Evolutionary conservation across 1,140 invertebrate species (phyloP).

Genomic region (Papilio polyxenes): DNA sequence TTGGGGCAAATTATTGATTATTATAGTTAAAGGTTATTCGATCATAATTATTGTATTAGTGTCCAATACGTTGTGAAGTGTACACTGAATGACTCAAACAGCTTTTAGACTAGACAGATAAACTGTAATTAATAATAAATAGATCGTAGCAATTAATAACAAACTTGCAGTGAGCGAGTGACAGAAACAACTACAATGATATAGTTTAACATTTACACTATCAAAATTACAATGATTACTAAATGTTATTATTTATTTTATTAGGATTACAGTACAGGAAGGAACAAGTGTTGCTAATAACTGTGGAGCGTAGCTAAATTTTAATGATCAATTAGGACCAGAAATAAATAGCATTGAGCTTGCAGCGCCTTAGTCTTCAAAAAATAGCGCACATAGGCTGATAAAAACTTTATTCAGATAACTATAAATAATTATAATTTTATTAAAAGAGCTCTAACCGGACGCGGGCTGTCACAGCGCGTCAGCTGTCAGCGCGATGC

Average conservation of each 20-base stretch:
- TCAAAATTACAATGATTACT: background rate
- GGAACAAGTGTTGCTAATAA: no score
- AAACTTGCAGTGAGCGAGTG: background rate
- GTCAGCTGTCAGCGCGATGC: conserved; percentile 25
- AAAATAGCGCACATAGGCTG: no score
- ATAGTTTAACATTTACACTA: background rate
- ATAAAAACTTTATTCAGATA: no score
- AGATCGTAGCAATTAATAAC: background rate
- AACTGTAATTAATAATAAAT: background rate
- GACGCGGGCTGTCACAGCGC: conserved; percentile 19
- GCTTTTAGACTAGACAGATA: background rate
- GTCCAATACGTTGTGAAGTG: background rate
- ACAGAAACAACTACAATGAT: background rate
- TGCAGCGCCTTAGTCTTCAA: background rate
- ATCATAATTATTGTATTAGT: background rate
- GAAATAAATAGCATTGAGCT: no score
- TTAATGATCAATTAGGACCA: no score
- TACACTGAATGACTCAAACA: background rate
- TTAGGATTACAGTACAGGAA: background rate
- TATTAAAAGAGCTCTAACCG: background rate
- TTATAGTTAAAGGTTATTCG: background rate
- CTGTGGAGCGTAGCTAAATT: no score
- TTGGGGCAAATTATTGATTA: background rate
- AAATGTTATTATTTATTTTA: background rate
- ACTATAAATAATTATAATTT: background rate